Evolutionary conservation across 2,888 invertebrate species (phyloP).

Genomic region (Drosophila suboccidentalis): DNA sequence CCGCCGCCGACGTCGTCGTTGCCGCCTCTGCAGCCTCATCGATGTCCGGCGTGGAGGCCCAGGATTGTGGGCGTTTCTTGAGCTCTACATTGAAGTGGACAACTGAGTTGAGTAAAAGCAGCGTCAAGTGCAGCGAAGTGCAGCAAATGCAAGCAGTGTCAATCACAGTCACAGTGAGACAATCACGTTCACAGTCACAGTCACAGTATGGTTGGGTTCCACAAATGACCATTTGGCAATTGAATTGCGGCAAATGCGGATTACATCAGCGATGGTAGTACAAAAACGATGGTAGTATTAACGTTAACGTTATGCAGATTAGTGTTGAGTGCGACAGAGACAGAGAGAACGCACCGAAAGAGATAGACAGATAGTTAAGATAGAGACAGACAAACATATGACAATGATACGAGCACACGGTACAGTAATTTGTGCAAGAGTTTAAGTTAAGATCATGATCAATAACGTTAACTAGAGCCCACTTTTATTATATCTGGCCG

Average conservation of each 20-base stretch:
- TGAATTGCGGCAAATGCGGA: conserved; percentile 41
- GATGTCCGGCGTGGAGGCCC: conserved; percentile 94
- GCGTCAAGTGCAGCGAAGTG: conserved; percentile 59
- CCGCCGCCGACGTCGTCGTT: not conserved
- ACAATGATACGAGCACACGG: conserved; percentile 60
- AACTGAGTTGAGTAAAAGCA: conserved; percentile 79
- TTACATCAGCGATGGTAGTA: conserved; percentile 43
- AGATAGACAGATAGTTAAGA: conserved; percentile 30
- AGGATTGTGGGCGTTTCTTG: conserved; percentile 87
- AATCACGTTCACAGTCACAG: conserved; percentile 38
- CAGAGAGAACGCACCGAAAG: conserved; percentile 21
- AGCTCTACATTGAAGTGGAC: conserved; percentile 86
- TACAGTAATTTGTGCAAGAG: conserved; percentile 64
- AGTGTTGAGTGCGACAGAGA: conserved; percentile 44
- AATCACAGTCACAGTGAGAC: conserved; percentile 31
- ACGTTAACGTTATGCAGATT: conserved; percentile 47
- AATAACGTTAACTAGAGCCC: conserved; percentile 33
- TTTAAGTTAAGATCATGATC: conserved; percentile 36
- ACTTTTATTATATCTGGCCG: not conserved
- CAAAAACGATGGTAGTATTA: conserved; percentile 42
- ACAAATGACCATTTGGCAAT: conserved; percentile 49
- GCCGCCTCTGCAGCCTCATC: conserved; percentile 85
- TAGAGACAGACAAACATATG: conserved; percentile 4
- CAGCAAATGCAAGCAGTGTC: conserved; percentile 42
- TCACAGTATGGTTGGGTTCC: conserved; percentile 44